Base-by-base conservation (phyloP, 1,140 invertebrate genomes). In the Bombus affinis region DNA sequence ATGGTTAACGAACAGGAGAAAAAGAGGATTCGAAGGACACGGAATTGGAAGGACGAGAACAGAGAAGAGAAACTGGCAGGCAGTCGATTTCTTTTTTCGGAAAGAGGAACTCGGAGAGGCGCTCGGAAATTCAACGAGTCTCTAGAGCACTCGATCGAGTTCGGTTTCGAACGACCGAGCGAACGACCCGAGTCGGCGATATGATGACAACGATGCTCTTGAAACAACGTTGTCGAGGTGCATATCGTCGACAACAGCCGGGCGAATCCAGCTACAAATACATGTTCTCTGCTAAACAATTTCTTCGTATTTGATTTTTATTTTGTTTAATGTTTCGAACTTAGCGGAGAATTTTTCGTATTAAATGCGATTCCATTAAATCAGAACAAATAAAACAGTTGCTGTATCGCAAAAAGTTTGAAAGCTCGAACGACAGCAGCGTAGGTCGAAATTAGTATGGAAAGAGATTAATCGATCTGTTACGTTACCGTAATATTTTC, bases 61-160 rank as follows among this genome's bases (percentile, higher is more conserved):
- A 44, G 2, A n/a, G 37, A 77, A 59, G 28, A 81, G 18, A 72
- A 72, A 86, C 70, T 86, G 76, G 80, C 86, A 32, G 37, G n/a
- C 32, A 53, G 72, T 85, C 77, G 84, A 73, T 28, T 72, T 65
- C 65, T 35, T 39, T 80, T 80, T 88, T 83, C 85, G n/a, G n/a
- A 66, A 66, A 66, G 62, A 35, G 37, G 15, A 73, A 59, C 66
- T 32, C 59, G n/a, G 75, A 44, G 47, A 66, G 75, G 75, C 35
- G 85, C 39, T 70, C 39, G 62, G 85, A 88, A 88, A 88, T 83
- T 88, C 85, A 87, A 53, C 47, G 47, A 83, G 62, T 79, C 74
- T 87, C 85, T 62, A 15, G 74, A 74, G 85, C 75, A 79, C 87
- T 73, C 47, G 85, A 53, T 73, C 44, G 86, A 82, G 66, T 73